Conservation (phyloP, 1,140 invertebrate species). For the Mizuhopecten yessoensis region DNA sequence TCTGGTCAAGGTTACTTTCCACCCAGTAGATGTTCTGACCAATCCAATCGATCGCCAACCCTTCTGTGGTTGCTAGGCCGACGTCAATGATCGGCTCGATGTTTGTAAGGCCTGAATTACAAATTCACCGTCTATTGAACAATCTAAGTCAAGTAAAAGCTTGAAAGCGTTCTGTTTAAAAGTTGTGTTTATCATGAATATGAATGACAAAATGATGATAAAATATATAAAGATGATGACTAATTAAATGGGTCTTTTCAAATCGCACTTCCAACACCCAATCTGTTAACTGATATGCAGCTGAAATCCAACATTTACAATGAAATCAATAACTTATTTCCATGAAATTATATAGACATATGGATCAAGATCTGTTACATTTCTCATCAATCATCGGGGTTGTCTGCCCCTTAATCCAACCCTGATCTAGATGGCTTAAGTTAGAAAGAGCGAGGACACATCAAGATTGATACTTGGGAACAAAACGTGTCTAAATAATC, state of each 20-base stretch:
- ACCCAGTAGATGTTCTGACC: slow-evolving; percentile 98
- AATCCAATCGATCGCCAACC: slow-evolving; percentile 98
- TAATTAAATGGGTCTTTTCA: neutral
- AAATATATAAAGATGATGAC: neutral
- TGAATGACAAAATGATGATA: neutral
- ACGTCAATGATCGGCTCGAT: slow-evolving; percentile 92
- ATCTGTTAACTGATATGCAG: too few species aligned
- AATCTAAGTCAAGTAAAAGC: neutral
- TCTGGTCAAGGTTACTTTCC: slow-evolving; percentile 94
- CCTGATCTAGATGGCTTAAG: neutral
- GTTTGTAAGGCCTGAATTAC: slow-evolving; percentile 87
- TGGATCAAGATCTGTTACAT: too few species aligned
- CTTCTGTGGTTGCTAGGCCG: slow-evolving; percentile 92
- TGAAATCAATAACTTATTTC: too few species aligned
- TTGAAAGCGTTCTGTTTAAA: neutral
- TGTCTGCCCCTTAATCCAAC: too few species aligned
- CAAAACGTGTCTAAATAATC: too few species aligned
- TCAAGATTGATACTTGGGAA: too few species aligned
- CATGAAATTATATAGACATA: too few species aligned
- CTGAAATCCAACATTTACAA: too few species aligned
- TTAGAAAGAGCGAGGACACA: neutral
- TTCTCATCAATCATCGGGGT: too few species aligned
- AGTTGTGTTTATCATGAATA: neutral
- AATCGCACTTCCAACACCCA: neutral
- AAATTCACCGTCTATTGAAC: neutral